A percentile compares a stretch with the other conserved stretches of the same genome.
phyloP scores from a whole-genome alignment of 2,888 invertebrate genomes.

The Neoascia interrupta region DNA sequence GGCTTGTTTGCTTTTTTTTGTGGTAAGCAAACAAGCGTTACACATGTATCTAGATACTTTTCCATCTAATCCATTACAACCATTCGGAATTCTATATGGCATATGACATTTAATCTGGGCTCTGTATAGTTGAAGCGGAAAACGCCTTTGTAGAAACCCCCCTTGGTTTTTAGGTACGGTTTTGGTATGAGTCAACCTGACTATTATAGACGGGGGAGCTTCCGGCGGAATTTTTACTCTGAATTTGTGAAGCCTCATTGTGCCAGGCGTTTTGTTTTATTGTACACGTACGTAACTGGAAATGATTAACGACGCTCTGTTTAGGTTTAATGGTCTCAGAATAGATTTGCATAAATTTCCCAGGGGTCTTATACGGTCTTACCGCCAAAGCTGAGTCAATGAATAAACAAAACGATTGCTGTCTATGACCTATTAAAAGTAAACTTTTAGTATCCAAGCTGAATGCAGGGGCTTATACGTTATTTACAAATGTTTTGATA shows the following conservation, averaged over 20 bases:
- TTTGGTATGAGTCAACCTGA: constrained; percentile 11
- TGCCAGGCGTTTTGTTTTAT: not conserved
- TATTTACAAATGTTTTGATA: too few relatives aligned
- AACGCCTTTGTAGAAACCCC: not conserved
- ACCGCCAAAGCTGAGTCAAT: too few relatives aligned
- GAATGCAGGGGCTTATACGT: too few relatives aligned
- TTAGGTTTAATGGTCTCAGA: too few relatives aligned
- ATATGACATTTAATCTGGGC: not conserved
- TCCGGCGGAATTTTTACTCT: constrained; percentile 12
- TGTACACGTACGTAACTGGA: not conserved
- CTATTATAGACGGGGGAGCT: constrained; percentile 10
- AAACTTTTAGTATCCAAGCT: too few relatives aligned
- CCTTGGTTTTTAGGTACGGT: not conserved
- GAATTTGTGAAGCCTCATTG: not conserved
- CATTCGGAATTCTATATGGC: constrained; percentile 9
- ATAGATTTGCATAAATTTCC: too few relatives aligned
- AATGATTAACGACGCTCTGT: constrained; percentile 3
- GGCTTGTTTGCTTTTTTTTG: too few relatives aligned
- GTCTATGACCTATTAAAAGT: too few relatives aligned
- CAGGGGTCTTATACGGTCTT: too few relatives aligned
- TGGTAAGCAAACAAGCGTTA: constrained; percentile 2
- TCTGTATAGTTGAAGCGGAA: too few relatives aligned
- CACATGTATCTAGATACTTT: not conserved
- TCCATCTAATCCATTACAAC: constrained; percentile 20
- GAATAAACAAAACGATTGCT: too few relatives aligned